Evolutionary conservation across 2,797 vertebrate genomes (phyloP).

Genomic region (Coluber constrictor): DNA sequence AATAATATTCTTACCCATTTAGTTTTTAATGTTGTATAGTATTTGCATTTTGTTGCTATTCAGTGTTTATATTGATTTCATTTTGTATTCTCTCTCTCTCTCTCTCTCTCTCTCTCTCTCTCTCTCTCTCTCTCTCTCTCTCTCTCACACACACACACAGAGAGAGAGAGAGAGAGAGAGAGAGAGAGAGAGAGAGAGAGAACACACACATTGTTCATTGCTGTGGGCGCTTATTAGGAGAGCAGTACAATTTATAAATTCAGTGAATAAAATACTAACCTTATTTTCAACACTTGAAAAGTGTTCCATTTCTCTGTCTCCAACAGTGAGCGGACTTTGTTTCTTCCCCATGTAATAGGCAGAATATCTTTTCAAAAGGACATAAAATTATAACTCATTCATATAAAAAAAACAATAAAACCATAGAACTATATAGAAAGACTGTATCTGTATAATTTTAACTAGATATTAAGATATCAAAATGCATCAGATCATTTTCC

Average conservation of each 20-base stretch:
- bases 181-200: too few relatives aligned
- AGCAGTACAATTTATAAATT: neutral
- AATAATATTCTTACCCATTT: neutral
- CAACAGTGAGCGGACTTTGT: neutral
- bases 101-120: too few relatives aligned
- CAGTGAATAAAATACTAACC: neutral
- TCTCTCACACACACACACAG: neutral
- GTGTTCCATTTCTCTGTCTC: neutral
- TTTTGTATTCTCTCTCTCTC: neutral
- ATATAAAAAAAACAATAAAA: neutral
- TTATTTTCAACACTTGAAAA: neutral
- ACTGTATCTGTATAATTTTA: neutral
- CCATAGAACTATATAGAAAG: neutral
- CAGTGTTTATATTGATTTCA: neutral
- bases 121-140: too few relatives aligned
- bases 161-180: too few relatives aligned
- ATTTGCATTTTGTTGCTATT: neutral
- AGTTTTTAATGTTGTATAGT: neutral
- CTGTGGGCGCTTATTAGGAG: neutral
- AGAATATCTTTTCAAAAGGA: neutral
- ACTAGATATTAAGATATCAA: neutral
- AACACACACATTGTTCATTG: neutral
- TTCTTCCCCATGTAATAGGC: neutral
- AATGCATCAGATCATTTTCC: neutral
- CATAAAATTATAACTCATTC: neutral